These are phyloP conservation scores for Aethes cnicana DNA, from an alignment of 2,888 invertebrate genomes.

Conservation along the genomic window DNA sequence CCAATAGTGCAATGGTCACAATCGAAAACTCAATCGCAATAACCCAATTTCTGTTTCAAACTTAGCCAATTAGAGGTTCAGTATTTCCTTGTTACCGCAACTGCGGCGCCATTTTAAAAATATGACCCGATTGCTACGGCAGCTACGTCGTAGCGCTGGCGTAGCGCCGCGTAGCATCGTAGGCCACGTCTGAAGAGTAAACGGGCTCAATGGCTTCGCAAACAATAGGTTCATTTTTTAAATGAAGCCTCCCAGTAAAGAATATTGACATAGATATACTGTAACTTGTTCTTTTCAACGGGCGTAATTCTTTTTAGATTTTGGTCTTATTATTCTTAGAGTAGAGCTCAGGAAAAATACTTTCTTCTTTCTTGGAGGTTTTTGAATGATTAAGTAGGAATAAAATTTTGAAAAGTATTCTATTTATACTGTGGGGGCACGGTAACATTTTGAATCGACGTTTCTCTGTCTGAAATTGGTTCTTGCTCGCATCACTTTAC, in stretches of 20 bases:
- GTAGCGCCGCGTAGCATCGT: constrained; percentile 21
- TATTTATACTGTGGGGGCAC: too few species aligned
- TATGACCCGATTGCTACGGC: not conserved
- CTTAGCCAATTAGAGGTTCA: constrained; percentile 1
- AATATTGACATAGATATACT: constrained; percentile 38
- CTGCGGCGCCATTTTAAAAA: not conserved
- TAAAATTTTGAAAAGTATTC: too few species aligned
- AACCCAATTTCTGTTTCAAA: not conserved
- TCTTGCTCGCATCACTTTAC: constrained; percentile 17
- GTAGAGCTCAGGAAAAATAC: too few species aligned
- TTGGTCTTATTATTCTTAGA: too few species aligned
- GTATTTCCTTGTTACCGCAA: not conserved
- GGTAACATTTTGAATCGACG: too few species aligned
- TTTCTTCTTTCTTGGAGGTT: too few species aligned
- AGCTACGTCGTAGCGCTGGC: constrained; percentile 4
- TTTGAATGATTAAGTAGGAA: too few species aligned
- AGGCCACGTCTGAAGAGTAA: constrained; percentile 34
- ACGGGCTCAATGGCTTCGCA: constrained; percentile 38
- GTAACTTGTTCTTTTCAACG: constrained; percentile 19
- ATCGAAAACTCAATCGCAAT: too few species aligned
- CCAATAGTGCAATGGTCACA: too few species aligned
- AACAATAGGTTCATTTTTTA: constrained; percentile 47
- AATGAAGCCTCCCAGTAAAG: constrained; percentile 41
- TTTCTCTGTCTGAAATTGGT: too few species aligned
- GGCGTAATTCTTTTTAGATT: not conserved